Evolutionary conservation across 2,888 invertebrate species (phyloP), one percentile per base, ranked within the genome.

Genomic region (Athalia cordata): DNA sequence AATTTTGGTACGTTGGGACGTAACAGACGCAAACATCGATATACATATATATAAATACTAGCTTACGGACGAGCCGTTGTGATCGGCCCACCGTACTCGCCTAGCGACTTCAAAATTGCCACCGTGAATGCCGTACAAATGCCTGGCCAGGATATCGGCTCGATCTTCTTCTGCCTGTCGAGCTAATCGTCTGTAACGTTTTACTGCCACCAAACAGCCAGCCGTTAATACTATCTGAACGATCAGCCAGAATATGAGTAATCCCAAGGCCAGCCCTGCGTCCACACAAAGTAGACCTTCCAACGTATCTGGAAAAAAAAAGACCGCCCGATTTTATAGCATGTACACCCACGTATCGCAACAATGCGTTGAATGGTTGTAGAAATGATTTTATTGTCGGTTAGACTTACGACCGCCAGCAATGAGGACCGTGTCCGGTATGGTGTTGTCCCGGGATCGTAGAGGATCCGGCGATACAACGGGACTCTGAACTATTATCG

Each of bases 191-290:
- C 86, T 83, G 75, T 93, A 94, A 50, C 91, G 91, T 80, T 91
- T 90, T 55, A 93, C 91, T 61, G 93, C 88, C 82, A 92, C 87
- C 79, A 93, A 89, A 79, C 93, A 93, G 68, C 92, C 91, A 11
- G 91, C 90, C 50, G 93, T 90, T 50, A 93, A 86, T 5, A 92
- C 89, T 70, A 93, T 90, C 89, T 94, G 93, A 15, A 93, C 89
- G 70, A 93, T 90, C 57, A 93, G 91, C 93, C 94, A 94, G 77
- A 93, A 92, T 74, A 94, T 92, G 61, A 93, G 91, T 4, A 94
- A 88, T 43, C 94, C 93, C 80, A 95, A 92, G 49, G 95, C 91
- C 72, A 96, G 88, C 62, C 93, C 91, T 84, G 93, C 93, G 84
- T 94, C 93, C 45, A 94, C 91, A 87, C 94, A 94, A 80, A 93